Percentiles rank a stretch among this genome's conserved stretches.
phyloP scores from a whole-genome alignment of 92 coral and sea anemone species.

The Blastomussa wellsi region DNA sequence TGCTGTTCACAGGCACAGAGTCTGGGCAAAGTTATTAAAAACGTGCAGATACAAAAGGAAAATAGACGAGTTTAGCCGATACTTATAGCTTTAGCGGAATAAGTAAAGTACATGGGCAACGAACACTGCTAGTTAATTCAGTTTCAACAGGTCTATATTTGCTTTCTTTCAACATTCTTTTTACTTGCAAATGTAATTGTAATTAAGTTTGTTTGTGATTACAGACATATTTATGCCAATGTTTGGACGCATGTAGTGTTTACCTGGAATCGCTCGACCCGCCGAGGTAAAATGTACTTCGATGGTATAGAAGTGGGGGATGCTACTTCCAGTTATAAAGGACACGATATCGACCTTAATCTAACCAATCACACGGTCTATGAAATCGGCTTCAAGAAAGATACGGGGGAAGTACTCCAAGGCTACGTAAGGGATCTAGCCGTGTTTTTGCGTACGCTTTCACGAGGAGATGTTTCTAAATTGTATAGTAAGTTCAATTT shows the following conservation, averaged over 20 bases:
- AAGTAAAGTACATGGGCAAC: no score
- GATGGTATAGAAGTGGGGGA: constrained; percentile 1
- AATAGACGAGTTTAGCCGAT: no score
- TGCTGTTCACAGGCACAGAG: no score
- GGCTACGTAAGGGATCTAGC: constrained; percentile 57
- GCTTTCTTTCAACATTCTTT: no score
- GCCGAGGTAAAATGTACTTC: constrained; percentile 20
- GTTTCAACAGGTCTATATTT: no score
- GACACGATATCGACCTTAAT: constrained; percentile 40
- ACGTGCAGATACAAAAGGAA: no score
- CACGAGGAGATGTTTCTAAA: constrained; percentile 23
- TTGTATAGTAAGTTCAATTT: constrained; percentile 42
- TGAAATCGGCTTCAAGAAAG: constrained; percentile 55
- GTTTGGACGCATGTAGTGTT: constrained; percentile 50
- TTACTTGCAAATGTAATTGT: no score
- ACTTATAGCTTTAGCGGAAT: no score
- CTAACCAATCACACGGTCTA: constrained; percentile 57
- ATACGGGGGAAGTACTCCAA: constrained; percentile 30
- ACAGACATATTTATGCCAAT: constrained; percentile 7
- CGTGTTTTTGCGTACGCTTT: constrained; percentile 38
- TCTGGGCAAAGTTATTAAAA: no score
- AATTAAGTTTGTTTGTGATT: no score
- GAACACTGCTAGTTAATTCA: no score
- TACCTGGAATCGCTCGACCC: constrained; percentile 45
- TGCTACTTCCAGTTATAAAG: constrained; percentile 5